Evolutionary conservation across 2,797 vertebrate genomes (phyloP).

Genomic region (Eptatretus atami): DNA sequence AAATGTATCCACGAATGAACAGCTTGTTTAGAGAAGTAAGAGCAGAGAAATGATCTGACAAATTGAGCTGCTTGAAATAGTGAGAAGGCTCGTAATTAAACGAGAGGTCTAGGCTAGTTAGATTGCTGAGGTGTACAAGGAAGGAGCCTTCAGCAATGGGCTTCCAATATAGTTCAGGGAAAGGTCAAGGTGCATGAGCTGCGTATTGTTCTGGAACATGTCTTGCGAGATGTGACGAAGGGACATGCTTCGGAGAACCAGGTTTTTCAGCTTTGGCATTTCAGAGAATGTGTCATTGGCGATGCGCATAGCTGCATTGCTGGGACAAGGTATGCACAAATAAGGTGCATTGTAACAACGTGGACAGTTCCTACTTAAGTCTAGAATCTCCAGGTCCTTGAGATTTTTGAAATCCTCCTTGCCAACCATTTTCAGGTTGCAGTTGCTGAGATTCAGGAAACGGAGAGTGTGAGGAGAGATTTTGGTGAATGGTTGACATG

Average conservation of each 20-base stretch:
- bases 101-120: constrained; percentile 12
- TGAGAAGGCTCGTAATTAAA: constrained; percentile 13
- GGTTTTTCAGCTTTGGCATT: constrained; percentile 13
- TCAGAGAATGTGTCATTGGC: constrained; percentile 14
- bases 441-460: constrained; percentile 25
- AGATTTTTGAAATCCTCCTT: constrained; percentile 21
- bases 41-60: constrained; percentile 10
- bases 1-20: constrained; percentile 13
- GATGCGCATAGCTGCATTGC: constrained; percentile 16
- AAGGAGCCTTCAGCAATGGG: background rate
- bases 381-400: constrained; percentile 16
- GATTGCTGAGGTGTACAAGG: constrained; percentile 9
- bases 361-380: constrained; percentile 40
- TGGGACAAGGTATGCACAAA: constrained; percentile 28
- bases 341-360: constrained; percentile 37
- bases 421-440: constrained; percentile 19
- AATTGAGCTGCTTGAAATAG: constrained; percentile 10
- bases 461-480: constrained; percentile 22
- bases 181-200: constrained; percentile 12
- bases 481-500: constrained; percentile 19
- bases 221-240: constrained; percentile 6
- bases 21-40: constrained; percentile 11
- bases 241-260: constrained; percentile 18
- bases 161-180: constrained; percentile 8
- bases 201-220: constrained; percentile 10